Base-by-base conservation (phyloP, 2,113 vertebrate genomes). In the Pycnonotus jocosus region DNA sequence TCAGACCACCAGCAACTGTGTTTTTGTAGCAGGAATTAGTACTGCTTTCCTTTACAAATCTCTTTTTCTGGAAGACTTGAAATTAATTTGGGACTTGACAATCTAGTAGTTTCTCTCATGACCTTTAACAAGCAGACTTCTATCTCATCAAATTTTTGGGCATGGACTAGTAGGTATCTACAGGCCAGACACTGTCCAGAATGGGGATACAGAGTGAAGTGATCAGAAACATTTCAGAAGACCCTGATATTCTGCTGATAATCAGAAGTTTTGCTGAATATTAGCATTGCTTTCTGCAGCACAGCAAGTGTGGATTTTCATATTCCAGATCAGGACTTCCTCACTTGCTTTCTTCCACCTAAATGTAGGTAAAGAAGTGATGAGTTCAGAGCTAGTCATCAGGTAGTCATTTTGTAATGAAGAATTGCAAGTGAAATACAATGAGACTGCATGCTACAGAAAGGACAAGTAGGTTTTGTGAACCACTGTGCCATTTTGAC, bases 1-100 rank as follows among this genome's bases (percentile, higher is more conserved):
- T 66, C 28, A 61, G 40, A 81, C 5, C 1, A 11, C 37, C 31
- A 37, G 10, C 4, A 1, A 21, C 12, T 24, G 7, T 3, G 1
- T 0, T 80, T 92, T 70, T 81, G 42, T n/a, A 82, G 23, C 22
- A 71, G 28, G 11, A 81, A 61, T 13, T 33, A 61, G 2, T 23
- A 31, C 33, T 51, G 33, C 6, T 81, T 93, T 57, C 31, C 15
- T 53, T 78, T 57, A 53, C 15, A 86, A 51, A 78, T 38, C 2
- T 35, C 11, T 60, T 14, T 85, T 83, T 69, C 50, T 84, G 50
- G 10, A 30, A 68, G 19, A 47, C 5, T 14, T 33, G 35, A 64
- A 68, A 7, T 47, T 68, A 38, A 45, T 76, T 35, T 68, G 44
- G 9, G 8, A 45, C 15, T 62, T 11, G 1, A 15, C 50, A 15